A percentile compares a stretch with the other conserved stretches of the same genome.
These are phyloP conservation scores for Venturia canescens DNA, from an alignment of 1,140 invertebrate genomes.

Conservation along the genomic window DNA sequence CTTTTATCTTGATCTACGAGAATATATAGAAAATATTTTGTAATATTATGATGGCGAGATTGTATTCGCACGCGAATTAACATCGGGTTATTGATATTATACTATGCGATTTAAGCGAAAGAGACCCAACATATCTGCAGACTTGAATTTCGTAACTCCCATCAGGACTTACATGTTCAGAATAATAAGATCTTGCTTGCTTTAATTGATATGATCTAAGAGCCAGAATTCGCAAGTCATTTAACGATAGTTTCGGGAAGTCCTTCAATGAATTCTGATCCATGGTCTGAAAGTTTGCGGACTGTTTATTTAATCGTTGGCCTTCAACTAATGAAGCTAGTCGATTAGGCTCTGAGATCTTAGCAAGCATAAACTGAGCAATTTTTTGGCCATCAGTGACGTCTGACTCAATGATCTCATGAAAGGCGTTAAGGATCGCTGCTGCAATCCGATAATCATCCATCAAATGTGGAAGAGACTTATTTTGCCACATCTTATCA, in stretches of 20 bases:
- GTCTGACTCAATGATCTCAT: constrained; percentile 1
- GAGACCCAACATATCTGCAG: not conserved
- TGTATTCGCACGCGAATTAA: constrained; percentile 13
- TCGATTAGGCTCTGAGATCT: not conserved
- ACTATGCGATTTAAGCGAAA: too few relatives aligned
- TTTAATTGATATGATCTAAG: constrained; percentile 34
- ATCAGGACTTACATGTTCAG: constrained; percentile 22
- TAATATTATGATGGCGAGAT: constrained; percentile 4
- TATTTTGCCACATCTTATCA: constrained; percentile 1
- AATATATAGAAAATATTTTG: constrained; percentile 8
- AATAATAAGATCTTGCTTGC: constrained; percentile 34
- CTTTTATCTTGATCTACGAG: constrained; percentile 27
- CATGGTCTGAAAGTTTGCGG: not conserved
- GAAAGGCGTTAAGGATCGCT: not conserved
- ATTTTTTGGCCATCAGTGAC: not conserved
- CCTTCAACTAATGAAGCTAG: not conserved
- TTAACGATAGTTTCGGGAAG: not conserved
- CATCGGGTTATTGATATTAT: too few relatives aligned
- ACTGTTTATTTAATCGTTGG: not conserved
- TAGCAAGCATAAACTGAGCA: not conserved
- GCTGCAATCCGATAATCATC: not conserved
- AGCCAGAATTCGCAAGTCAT: constrained; percentile 16
- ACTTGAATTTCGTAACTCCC: constrained; percentile 32
- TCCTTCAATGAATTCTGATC: not conserved
- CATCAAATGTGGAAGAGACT: not conserved